Evolutionary conservation across 2,888 invertebrate genomes (phyloP), one percentile per base, ranked within the genome.

Genomic region (Chymomyza fuscimana): DNA sequence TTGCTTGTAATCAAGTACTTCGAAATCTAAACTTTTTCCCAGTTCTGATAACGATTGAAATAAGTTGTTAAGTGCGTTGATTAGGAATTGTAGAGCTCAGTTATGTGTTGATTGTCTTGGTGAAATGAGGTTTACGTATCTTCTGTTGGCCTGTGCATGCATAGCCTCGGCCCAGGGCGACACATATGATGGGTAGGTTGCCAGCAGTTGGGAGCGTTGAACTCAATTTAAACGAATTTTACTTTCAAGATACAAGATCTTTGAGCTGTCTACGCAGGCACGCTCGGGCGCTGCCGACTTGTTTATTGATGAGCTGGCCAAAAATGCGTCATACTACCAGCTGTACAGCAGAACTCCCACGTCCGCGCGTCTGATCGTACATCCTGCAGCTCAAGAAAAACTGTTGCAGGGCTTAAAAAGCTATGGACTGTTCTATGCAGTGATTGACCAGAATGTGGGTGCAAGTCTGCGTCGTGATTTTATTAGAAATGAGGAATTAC

Each of bases 171-270:
- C 16, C 0, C 61, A 66, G 32, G 46, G 59, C 12, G 74, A 68
- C 51, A 50, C 58, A 58, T 86, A 82, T 36, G 78, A 84, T 10
- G 84, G 84, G 84, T 85, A 50, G 72, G 81, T 68, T 1, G 7
- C 9, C 16, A 10, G 16, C 10, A 65, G 52, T 9, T 12, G 2
- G 7, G 52, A n/a, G 19, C 12, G 16, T n/a, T 5, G 12, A 46
- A 46, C 40, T 46, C 12, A 5, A 46, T 54, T 19, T 10, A 16
- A 54, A 16, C 19, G 7, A 7, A 15, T 15, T 54, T 5, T 15
- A 1, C 16, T 59, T 54, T 1, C 16, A 1, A 90, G 90, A 1
- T 90, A 74, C 60, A 89, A 89, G 74, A 69, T 90, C 36, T 90
- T 88, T 60, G 80, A 89, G 25, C 52, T 88, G 5, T 5, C 54